These are phyloP conservation scores for Propithecus coquereli DNA, from an alignment of 2,113 vertebrate genomes.

Conservation along the genomic window DNA sequence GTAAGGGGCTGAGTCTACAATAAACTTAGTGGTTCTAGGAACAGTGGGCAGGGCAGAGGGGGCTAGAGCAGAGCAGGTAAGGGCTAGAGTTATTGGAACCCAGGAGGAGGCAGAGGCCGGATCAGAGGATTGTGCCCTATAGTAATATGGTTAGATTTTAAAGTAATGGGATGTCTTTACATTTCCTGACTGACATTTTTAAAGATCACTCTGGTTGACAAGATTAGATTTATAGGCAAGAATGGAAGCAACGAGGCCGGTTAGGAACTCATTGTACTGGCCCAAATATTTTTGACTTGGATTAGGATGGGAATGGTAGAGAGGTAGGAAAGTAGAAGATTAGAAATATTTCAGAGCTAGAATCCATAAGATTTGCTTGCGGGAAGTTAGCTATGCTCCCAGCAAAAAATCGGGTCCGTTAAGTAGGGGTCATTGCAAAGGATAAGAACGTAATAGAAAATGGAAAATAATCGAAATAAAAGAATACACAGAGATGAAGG, in stretches of 20 bases:
- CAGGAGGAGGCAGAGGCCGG: not conserved
- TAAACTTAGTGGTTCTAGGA: not conserved
- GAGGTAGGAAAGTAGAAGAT: not conserved
- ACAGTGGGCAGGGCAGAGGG: not conserved
- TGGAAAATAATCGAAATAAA: no score
- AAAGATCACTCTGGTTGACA: not conserved
- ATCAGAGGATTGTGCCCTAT: not conserved
- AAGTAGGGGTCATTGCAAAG: no score
- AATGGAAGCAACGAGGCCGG: not conserved
- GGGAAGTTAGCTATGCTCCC: no score
- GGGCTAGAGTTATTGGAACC: not conserved
- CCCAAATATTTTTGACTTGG: no score
- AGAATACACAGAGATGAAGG: no score
- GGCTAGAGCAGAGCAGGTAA: not conserved
- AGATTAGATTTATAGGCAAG: not conserved
- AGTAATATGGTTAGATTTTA: not conserved
- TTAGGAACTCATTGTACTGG: not conserved
- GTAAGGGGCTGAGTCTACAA: not conserved
- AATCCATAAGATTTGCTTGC: not conserved
- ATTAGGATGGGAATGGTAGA: not conserved
- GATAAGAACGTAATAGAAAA: no score
- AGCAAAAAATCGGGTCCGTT: no score
- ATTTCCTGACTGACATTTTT: not conserved
- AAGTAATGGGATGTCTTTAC: not conserved
- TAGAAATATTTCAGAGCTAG: not conserved